Base-by-base conservation (phyloP, 2,797 vertebrate species). In the Cossypha caffra region DNA sequence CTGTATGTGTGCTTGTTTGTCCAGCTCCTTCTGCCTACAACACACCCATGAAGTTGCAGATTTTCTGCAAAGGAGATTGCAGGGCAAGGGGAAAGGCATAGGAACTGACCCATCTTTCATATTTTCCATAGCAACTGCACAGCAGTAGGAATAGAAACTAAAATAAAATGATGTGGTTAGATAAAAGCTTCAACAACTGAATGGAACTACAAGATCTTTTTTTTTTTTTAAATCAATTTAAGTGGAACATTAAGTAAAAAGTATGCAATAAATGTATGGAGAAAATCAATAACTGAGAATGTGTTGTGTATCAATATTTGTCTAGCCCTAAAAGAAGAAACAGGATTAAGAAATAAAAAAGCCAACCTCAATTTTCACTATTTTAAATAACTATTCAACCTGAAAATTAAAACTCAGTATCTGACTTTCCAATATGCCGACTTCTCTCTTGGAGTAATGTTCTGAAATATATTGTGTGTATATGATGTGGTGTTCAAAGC, bases 371-470 rank as follows among this genome's bases (percentile, higher is more conserved):
- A 97, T 97, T 97, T 96, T 97, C 85, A 89, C 81, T 96, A 71
- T 96, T 95, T 97, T 96, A 97, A 97, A 95, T 96, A 97, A 97
- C 94, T 96, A 83, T 86, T 97, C 93, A 97, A 95, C 86, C 95
- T 89, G 94, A 97, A 98, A 97, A 97, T 98, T 97, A 97, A 97
- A 97, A 83, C 75, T 42, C 91, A 61, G 94, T 93, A 96, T 95
- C 92, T 96, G 87, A 95, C 93, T 96, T 97, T 97, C 77, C 97
- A 96, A 96, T 96, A 94, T 78, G 77, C 94, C 72, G 52, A 96
- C 94, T 81, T 78, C 86, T 94, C 79, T 94, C 88, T 93, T 80
- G 74, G 52, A 95, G 77, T 95, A 93, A 97, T 72, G 26, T 93
- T 93, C 89, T 79, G 87, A 97, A 97, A 96, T 96, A 95, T 64